Base-by-base conservation (phyloP, 2,888 invertebrate genomes). In the Hipparchia sbordonii region DNA sequence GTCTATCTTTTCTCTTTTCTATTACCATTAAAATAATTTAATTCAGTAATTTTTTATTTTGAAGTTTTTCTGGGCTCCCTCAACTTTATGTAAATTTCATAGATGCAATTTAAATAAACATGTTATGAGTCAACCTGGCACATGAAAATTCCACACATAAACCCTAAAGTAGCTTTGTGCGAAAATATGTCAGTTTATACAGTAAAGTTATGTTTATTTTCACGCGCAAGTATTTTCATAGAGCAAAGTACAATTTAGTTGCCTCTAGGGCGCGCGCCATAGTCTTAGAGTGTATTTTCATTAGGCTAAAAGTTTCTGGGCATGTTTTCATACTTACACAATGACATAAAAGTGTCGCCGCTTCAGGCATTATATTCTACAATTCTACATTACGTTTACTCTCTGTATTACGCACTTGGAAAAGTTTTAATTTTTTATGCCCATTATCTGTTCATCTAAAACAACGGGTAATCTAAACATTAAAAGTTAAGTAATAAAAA, bases 221-320 rank as follows among this genome's bases (percentile, higher is more conserved):
- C 46, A 62, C 13, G 52, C 54, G 54, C 62, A 60, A 51, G 59
- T 61, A 46, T 62, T 63, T 70, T 54, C 70, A 56, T 63, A 70
- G 52, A 23, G 46, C 13, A 63, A 62, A 52, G 46, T 23, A 63
- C 62, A 70, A 56, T 71, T 71, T 63, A 73, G 67, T 67, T 54
- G 56, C 48, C 67, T 69, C 73, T 13, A 51, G 65, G 63, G 73
- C 48, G 67, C 13, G 57, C 62, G 52, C 33, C 48, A 39, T 62
- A 63, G 62, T 68, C 70, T 68, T 71, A 71, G 62, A 54, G 67
- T 73, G 67, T 71, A 71, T 71, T 71, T 84, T 86, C 80, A 83
- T 85, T 84, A 84, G 67, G 56, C 71, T 74, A 67, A 81, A 82
- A 81, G 77, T 82, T 82, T 79, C 77, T 70, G 72, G 72, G 74